phyloP scores from a whole-genome alignment of 1,140 invertebrate species.

The Ostrea edulis region DNA sequence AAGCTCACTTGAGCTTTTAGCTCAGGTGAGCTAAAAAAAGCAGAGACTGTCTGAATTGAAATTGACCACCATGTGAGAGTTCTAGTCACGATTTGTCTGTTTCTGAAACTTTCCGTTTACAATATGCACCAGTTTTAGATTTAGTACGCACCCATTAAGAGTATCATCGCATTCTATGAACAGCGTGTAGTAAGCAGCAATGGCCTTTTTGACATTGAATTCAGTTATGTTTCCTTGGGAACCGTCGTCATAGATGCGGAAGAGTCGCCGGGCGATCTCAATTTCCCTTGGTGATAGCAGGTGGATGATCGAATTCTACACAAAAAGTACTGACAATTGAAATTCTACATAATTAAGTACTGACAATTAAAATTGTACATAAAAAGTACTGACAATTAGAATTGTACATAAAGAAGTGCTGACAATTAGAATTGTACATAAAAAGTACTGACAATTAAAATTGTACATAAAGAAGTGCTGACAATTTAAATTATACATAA shows the following conservation, averaged over 20 bases:
- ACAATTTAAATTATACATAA: neutral
- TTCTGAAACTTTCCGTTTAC: neutral
- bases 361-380: neutral
- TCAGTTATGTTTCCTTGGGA: constrained; percentile 55
- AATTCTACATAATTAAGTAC: too few species aligned
- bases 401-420: too few species aligned
- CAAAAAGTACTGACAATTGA: neutral
- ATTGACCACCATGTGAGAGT: too few species aligned
- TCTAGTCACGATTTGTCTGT: neutral
- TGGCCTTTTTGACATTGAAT: constrained; percentile 54
- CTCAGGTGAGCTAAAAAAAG: too few species aligned
- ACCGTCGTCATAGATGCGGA: constrained; percentile 55
- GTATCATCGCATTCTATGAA: constrained; percentile 55
- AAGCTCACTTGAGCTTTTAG: too few species aligned
- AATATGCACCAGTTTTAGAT: neutral
- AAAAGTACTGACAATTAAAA: neutral
- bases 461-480: neutral
- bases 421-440: constrained; percentile 5
- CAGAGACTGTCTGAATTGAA: too few species aligned
- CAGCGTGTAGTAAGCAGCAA: constrained; percentile 57
- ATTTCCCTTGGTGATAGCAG: constrained; percentile 50
- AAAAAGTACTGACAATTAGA: neutral
- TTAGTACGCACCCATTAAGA: constrained; percentile 44
- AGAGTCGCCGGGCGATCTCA: constrained; percentile 56
- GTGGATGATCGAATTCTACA: neutral